Evolutionary conservation across 2,113 vertebrate genomes (phyloP).

Genomic region (Mandrillus leucophaeus): DNA sequence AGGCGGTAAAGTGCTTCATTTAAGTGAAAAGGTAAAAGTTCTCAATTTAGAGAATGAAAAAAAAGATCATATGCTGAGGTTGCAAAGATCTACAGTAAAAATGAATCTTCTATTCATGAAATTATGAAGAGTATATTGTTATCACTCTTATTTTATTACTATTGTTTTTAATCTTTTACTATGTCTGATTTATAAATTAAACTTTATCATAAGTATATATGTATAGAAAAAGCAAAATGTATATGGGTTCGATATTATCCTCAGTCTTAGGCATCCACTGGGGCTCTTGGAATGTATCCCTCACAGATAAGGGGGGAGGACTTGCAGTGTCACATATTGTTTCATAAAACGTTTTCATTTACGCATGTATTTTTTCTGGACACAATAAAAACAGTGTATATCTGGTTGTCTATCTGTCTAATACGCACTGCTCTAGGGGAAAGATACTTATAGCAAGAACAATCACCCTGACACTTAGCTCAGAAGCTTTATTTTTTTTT

Average conservation of each 20-base stretch:
- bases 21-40: background rate
- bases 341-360: constrained; percentile 17
- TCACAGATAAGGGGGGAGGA: background rate
- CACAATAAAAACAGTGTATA: background rate
- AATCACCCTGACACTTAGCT: background rate
- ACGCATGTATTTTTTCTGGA: background rate
- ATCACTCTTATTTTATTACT: background rate
- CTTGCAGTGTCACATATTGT: background rate
- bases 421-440: background rate
- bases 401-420: background rate
- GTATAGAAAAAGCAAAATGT: background rate
- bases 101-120: background rate
- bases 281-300: background rate
- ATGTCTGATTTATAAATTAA: background rate
- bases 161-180: background rate
- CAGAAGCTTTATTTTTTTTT: background rate
- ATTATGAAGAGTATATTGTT: background rate
- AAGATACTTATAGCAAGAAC: background rate
- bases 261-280: background rate
- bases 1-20: background rate
- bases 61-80: background rate
- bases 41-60: background rate
- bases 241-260: background rate
- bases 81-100: background rate
- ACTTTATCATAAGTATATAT: background rate